These are phyloP conservation scores for Epinephelus malabaricus DNA, from an alignment of 2,797 vertebrate species.

Conservation along the genomic window DNA sequence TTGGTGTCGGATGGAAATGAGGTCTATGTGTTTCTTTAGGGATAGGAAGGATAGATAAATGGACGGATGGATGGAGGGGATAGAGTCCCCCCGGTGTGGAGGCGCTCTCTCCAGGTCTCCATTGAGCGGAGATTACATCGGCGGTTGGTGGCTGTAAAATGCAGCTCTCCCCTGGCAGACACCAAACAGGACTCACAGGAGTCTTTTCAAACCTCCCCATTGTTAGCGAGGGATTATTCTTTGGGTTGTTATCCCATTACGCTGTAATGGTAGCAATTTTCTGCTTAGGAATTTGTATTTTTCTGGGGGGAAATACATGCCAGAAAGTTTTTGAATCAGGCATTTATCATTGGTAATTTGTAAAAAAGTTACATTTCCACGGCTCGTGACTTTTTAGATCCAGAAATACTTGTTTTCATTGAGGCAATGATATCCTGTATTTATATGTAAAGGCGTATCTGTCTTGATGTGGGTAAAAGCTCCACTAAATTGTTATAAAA, in stretches of 20 bases:
- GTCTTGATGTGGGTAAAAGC: neutral
- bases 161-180: conserved; percentile 70
- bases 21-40: conserved; percentile 46
- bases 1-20: conserved; percentile 73
- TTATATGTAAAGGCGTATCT: conserved; percentile 4
- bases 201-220: conserved; percentile 81
- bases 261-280: conserved; percentile 84
- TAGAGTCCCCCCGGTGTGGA: conserved; percentile 47
- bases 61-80: conserved; percentile 43
- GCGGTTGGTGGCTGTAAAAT: conserved; percentile 75
- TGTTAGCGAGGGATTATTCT: conserved; percentile 84
- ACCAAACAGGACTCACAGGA: conserved; percentile 78
- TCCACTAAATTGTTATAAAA: conserved; percentile 2
- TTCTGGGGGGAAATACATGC: conserved; percentile 54
- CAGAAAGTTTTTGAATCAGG: conserved; percentile 68
- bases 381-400: conserved; percentile 20
- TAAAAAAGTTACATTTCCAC: conserved; percentile 61
- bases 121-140: conserved; percentile 80
- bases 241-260: conserved; percentile 87
- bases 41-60: conserved; percentile 54
- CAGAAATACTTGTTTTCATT: conserved; percentile 26
- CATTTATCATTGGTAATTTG: conserved; percentile 66
- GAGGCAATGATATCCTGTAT: neutral
- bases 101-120: conserved; percentile 60
- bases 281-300: conserved; percentile 81